Evolutionary conservation across 2,888 invertebrate species (phyloP).

Genomic region (Yponomeuta cagnagella): DNA sequence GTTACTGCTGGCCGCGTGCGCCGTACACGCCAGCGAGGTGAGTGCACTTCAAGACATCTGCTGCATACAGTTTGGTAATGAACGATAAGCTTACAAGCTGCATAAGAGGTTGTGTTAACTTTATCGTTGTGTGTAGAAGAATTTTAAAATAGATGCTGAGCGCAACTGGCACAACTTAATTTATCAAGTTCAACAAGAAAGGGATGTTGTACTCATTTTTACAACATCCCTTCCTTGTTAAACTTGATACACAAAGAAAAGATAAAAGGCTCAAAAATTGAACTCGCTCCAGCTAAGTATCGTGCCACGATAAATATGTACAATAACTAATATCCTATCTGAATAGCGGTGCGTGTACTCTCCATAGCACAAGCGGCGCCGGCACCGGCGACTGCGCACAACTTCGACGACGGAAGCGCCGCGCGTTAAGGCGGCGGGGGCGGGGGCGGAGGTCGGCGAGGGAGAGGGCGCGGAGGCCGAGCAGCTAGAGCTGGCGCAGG

Average conservation of each 20-base stretch:
- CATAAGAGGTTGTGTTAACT: too few relatives aligned
- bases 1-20: slow-evolving; percentile 52
- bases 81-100: neutral
- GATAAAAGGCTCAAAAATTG: neutral
- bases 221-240: too few relatives aligned
- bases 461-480: slow-evolving; percentile 43
- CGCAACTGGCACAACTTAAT: too few relatives aligned
- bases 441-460: slow-evolving; percentile 22
- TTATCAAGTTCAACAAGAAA: too few relatives aligned
- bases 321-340: neutral
- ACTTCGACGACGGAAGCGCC: slow-evolving; percentile 36
- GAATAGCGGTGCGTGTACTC: neutral
- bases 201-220: too few relatives aligned
- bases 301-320: too few relatives aligned
- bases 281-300: neutral
- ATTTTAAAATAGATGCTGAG: too few relatives aligned
- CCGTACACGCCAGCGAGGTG: slow-evolving; percentile 54
- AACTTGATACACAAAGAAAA: too few relatives aligned
- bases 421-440: slow-evolving; percentile 27
- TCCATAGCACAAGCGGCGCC: slow-evolving; percentile 40
- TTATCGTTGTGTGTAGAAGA: too few relatives aligned
- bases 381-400: slow-evolving; percentile 52
- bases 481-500: slow-evolving; percentile 57
- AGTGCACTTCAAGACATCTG: slow-evolving; percentile 15
- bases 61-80: neutral